Evolutionary conservation across 2,797 vertebrate species (phyloP).

Genomic region (Chromis chromis): DNA sequence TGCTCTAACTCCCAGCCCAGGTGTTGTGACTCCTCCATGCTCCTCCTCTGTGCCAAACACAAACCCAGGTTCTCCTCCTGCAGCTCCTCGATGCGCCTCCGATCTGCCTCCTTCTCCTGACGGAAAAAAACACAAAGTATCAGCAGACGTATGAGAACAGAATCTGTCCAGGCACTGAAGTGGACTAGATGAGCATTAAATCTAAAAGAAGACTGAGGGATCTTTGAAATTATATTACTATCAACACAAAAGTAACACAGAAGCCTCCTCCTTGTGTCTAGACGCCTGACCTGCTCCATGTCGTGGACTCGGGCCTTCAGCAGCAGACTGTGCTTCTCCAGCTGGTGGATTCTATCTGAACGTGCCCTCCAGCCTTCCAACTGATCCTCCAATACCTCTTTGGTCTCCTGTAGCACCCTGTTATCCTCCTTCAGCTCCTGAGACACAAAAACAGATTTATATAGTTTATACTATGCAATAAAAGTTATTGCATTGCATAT

Average conservation of each 20-base stretch:
- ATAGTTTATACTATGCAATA: not conserved
- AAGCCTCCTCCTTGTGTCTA: not conserved
- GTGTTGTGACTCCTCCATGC: slow-evolving; percentile 95
- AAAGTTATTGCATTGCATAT: not conserved
- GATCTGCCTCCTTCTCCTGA: slow-evolving; percentile 90
- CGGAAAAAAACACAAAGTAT: slow-evolving; percentile 15
- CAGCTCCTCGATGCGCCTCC: slow-evolving; percentile 92
- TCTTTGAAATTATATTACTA: not conserved
- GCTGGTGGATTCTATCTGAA: slow-evolving; percentile 93
- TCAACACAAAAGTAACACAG: not conserved
- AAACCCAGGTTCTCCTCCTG: slow-evolving; percentile 94
- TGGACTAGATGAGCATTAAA: not conserved
- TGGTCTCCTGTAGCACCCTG: slow-evolving; percentile 94
- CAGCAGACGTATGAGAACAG: not conserved
- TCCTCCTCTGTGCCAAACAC: slow-evolving; percentile 94
- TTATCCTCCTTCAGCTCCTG: slow-evolving; percentile 96
- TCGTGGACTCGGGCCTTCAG: slow-evolving; percentile 91
- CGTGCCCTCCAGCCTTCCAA: slow-evolving; percentile 90
- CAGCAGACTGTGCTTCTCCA: slow-evolving; percentile 93
- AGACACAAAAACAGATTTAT: slow-evolving; percentile 15
- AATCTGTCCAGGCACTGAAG: too few relatives aligned
- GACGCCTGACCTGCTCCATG: slow-evolving; percentile 90
- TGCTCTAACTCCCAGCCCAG: slow-evolving; percentile 97
- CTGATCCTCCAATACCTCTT: slow-evolving; percentile 94
- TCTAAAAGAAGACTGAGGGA: not conserved